Conservation (phyloP, 2,888 invertebrate species). For the Dugesia japonica region DNA sequence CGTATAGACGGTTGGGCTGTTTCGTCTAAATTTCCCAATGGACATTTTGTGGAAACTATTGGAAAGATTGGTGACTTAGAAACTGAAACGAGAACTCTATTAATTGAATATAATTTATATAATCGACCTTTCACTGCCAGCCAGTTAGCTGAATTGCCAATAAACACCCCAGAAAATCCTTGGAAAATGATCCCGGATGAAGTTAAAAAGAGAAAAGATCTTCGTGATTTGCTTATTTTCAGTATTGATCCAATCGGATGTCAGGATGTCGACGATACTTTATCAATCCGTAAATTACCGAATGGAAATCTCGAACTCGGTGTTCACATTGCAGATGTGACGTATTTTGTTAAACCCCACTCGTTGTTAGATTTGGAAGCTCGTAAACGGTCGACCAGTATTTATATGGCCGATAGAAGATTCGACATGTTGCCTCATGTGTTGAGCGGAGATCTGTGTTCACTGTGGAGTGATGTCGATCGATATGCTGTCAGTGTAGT, state of each 20-base stretch:
- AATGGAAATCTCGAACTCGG: constrained; percentile 36
- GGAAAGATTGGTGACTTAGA: constrained; percentile 43
- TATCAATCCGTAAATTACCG: constrained; percentile 40
- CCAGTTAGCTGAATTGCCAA: constrained; percentile 42
- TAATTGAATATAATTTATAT: constrained; percentile 41
- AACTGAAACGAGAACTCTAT: constrained; percentile 41
- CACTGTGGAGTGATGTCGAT: constrained; percentile 43
- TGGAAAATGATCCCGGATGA: constrained; percentile 40
- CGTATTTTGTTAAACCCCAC: constrained; percentile 38
- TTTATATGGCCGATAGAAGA: constrained; percentile 38
- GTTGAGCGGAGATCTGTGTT: constrained; percentile 45
- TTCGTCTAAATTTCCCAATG: constrained; percentile 43
- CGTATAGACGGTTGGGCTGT: constrained; percentile 43
- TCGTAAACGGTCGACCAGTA: constrained; percentile 37
- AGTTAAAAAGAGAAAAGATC: constrained; percentile 38
- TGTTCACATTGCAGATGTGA: constrained; percentile 41
- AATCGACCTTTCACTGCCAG: constrained; percentile 39
- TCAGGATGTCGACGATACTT: constrained; percentile 47
- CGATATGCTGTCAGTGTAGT: constrained; percentile 47
- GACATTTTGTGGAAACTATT: constrained; percentile 42
- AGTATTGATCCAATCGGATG: constrained; percentile 48
- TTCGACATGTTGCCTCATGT: constrained; percentile 46
- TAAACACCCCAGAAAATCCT: constrained; percentile 39
- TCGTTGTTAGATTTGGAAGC: constrained; percentile 39
- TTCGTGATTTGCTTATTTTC: constrained; percentile 42